Evolutionary conservation across 1,140 invertebrate genomes (phyloP).

Genomic region (Aphelinus certus): DNA sequence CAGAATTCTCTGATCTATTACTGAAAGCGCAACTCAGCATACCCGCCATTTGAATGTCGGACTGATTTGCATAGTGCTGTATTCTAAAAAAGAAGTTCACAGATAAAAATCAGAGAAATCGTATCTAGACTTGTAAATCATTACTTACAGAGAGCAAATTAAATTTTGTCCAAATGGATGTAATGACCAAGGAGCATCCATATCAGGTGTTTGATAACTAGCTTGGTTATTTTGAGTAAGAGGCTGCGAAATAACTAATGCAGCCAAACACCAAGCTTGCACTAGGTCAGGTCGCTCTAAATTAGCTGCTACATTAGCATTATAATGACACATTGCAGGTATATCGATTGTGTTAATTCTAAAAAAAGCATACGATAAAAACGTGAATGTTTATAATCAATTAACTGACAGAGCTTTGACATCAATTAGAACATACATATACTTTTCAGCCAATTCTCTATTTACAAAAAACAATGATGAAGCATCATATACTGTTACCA

Average conservation of each 20-base stretch:
- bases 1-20: conserved; percentile 61
- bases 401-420: neutral
- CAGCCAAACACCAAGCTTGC: conserved; percentile 85
- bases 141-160: conserved; percentile 83
- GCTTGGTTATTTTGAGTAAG: conserved; percentile 53
- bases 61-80: conserved; percentile 78
- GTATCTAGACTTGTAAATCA: neutral
- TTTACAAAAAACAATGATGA: conserved; percentile 81
- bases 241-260: conserved; percentile 71
- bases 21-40: conserved; percentile 91
- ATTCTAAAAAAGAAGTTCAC: conserved; percentile 69
- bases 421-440: conserved; percentile 72
- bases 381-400: neutral
- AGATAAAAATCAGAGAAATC: conserved; percentile 5
- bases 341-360: conserved; percentile 71
- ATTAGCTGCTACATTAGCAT: conserved; percentile 78
- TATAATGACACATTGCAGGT: conserved; percentile 79
- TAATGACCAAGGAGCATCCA: conserved; percentile 77
- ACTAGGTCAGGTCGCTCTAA: conserved; percentile 83
- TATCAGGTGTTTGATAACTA: conserved; percentile 64
- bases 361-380: conserved; percentile 40
- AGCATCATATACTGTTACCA: conserved; percentile 84
- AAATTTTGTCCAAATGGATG: conserved; percentile 89
- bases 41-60: conserved; percentile 92
- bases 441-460: conserved; percentile 83